A percentile compares a stretch with the other conserved stretches of the same genome.
These are phyloP conservation scores for Cebus imitator DNA, from an alignment of 2,113 vertebrate species.

Conservation along the genomic window DNA sequence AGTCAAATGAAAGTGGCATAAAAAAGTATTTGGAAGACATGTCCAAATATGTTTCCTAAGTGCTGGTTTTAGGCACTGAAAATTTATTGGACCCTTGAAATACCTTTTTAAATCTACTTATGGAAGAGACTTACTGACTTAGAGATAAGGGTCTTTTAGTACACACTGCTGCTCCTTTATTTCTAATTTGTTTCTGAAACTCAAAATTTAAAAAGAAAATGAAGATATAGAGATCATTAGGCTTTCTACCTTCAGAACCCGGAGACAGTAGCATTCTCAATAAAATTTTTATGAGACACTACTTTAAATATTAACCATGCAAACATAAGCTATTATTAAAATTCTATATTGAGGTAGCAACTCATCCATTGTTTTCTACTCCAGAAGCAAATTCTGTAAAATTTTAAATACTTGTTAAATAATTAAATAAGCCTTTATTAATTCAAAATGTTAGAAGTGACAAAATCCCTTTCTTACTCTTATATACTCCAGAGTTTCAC, in stretches of 20 bases:
- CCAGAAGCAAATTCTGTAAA: neutral
- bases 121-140: neutral
- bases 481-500: neutral
- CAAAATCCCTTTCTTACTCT: neutral
- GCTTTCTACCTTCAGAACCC: neutral
- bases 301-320: constrained; percentile 2
- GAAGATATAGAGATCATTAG: neutral
- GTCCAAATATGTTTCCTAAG: neutral
- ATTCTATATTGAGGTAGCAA: neutral
- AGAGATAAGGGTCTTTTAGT: neutral
- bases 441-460: neutral
- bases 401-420: constrained; percentile 23
- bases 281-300: neutral
- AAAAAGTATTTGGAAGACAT: neutral
- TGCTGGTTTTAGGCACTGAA: neutral
- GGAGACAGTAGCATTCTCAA: neutral
- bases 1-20: neutral
- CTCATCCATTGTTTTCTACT: neutral
- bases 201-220: neutral
- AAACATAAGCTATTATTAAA: neutral
- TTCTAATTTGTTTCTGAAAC: neutral
- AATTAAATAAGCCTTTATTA: neutral
- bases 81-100: neutral
- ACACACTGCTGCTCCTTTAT: neutral
- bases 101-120: neutral